Percentiles rank a stretch among this genome's conserved stretches.
These are phyloP conservation scores for Argopecten irradians DNA, from an alignment of 1,140 invertebrate species.

Conservation along the genomic window DNA sequence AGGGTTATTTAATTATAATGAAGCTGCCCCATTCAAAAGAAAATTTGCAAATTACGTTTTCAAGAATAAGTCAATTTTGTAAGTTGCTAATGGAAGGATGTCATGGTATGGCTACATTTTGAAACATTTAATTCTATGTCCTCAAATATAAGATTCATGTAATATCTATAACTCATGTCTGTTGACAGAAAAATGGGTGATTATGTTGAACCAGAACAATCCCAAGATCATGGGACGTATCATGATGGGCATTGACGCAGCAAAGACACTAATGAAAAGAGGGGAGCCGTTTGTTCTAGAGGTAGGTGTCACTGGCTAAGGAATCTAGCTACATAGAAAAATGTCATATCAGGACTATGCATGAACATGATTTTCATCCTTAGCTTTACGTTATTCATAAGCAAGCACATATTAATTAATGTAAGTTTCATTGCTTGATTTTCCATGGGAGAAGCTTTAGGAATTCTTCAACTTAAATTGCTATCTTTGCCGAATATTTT, in stretches of 20 bases:
- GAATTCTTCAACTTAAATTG: not conserved
- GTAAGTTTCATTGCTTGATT: not conserved
- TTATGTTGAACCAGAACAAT: conserved; percentile 70
- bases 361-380: not conserved
- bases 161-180: not conserved
- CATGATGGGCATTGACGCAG: conserved; percentile 66
- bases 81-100: no score
- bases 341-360: no score
- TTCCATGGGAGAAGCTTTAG: not conserved
- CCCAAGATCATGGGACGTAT: conserved; percentile 68
- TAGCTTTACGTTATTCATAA: not conserved
- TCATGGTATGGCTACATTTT: no score
- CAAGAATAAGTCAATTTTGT: no score
- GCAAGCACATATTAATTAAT: not conserved
- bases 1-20: not conserved
- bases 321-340: not conserved
- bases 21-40: not conserved
- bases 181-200: conserved; percentile 66
- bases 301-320: conserved; percentile 48
- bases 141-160: not conserved
- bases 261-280: conserved; percentile 57
- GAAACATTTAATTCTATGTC: not conserved
- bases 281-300: conserved; percentile 64
- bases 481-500: no score
- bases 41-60: no score